Evolutionary conservation across 1,140 invertebrate species (phyloP), one percentile per base, ranked within the genome.

Genomic region (Scylla paramamosain): DNA sequence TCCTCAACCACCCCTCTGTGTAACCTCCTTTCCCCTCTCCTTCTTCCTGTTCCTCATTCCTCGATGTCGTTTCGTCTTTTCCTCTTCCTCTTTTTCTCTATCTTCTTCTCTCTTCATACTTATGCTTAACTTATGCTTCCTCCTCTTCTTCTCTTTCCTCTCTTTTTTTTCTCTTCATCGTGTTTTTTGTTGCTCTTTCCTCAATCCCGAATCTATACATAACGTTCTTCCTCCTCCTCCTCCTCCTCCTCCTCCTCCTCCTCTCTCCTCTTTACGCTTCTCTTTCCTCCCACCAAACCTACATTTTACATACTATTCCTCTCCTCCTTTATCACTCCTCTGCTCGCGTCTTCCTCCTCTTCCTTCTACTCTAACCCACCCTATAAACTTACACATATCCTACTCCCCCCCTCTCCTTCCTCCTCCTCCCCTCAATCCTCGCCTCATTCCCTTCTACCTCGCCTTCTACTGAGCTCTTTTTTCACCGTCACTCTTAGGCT

Each of bases 401-500:
- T 29, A n/a, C n/a, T n/a, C 12, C 31, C 2, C 25, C n/a, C 10
- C 45, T 46, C 20, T 25, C 32, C 86, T 32, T n/a, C 25, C 86
- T 88, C 86, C 29, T n/a, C 32, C 86, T 87, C 86, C 29, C 32
- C 29, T 3, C 4, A n/a, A 29, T n/a, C 20, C 84, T 32, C 31
- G 28, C 86, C 29, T 7, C 29, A n/a, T 88, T 7, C 25, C 28
- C 10, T 28, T 88, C 32, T 77, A 7, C 6, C 8, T n/a, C 20
- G 1, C 25, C 67, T 77, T n/a, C 25, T 20, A 0, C 67, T 77
- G 12, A 25, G 4, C 67, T 77, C 67, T 20, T n/a, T n/a, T 2
- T 20, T n/a, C 10, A 4, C 25, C 20, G 1, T 77, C 20, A 16
- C n/a, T 77, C 67, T 0, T 52, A 96, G 96, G 95, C 95, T 97